Base-by-base conservation (phyloP, 2,888 invertebrate genomes). In the Lepidocyrtinus sp. region DNA sequence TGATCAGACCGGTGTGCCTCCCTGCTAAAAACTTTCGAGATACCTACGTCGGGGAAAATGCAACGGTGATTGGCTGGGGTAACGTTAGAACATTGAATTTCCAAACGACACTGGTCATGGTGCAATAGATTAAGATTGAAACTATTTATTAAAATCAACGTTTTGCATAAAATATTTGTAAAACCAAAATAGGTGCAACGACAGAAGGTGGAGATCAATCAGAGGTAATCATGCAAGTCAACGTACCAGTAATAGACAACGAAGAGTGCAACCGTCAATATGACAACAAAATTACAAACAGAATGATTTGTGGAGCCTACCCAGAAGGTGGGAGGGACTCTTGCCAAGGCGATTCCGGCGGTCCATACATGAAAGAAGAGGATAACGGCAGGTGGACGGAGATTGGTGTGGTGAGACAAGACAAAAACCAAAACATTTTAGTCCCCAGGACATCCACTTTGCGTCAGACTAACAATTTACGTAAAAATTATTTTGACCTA, bases 251-350 rank as follows among this genome's bases (percentile, higher is more conserved):
- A 0, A 84, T 86, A 46, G 71, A 79, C 2, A 84, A 86, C 27
- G 84, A 83, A 26, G 81, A 81, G 0, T 85, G 86, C 45, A 82
- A 83, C 61, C 63, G 65, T 26, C 77, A 80, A 22, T 85, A 85
- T 27, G 80, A 77, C n/a, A 78, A 81, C 27, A 75, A 69, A 12
- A 86, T 85, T 5, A 83, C 82, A 2, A 50, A 75, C 1, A 82
- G 85, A 65, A 86, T 86, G 85, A 79, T 86, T 22, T 85, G 85
- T 59, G 85, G 69, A 15, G 84, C 81, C 0, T 84, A 83, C 55
- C 83, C 84, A 0, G 81, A 85, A 61, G 86, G 85, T 19, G 82
- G 82, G 21, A 80, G 75, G 24, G 85, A 85, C 45, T 80, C 83
- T 0, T 85, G 86, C 50, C 85, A 86, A 64, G 85, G 76, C 0